Conservation (phyloP, 2,888 invertebrate species). For the Muschampia plurimacula region DNA sequence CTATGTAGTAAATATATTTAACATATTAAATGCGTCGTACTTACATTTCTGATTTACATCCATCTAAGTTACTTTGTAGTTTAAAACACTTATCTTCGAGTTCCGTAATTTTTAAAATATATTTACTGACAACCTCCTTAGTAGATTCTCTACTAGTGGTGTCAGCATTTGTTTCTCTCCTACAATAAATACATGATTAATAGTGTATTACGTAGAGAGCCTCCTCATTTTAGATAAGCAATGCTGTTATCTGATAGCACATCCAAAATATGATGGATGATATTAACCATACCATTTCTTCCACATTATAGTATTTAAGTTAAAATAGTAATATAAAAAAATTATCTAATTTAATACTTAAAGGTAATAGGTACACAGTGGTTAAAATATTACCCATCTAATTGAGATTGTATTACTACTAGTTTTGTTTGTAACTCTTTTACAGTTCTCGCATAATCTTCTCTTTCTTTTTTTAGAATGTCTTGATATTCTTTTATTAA, state of each 20-base stretch:
- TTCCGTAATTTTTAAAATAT: slow-evolving; percentile 70
- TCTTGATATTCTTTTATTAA: slow-evolving; percentile 80
- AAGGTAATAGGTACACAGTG: not conserved
- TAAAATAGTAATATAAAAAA: not conserved
- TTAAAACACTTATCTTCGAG: slow-evolving; percentile 76
- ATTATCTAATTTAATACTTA: not conserved
- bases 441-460: slow-evolving; percentile 68
- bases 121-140: slow-evolving; percentile 68
- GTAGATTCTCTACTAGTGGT: slow-evolving; percentile 56
- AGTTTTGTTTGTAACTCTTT: slow-evolving; percentile 67
- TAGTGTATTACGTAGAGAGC: slow-evolving; percentile 41
- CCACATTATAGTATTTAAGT: not conserved
- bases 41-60: slow-evolving; percentile 80
- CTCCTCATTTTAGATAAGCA: slow-evolving; percentile 17
- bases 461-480: slow-evolving; percentile 79
- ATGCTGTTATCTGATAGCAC: slow-evolving; percentile 17
- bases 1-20: not conserved
- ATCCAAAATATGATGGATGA: slow-evolving; percentile 17
- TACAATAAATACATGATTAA: slow-evolving; percentile 64
- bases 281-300: not conserved
- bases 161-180: slow-evolving; percentile 60
- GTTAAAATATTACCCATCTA: slow-evolving; percentile 64
- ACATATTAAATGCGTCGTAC: slow-evolving; percentile 51
- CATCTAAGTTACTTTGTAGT: slow-evolving; percentile 73
- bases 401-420: slow-evolving; percentile 62